Percentiles rank a stretch among this genome's conserved stretches.
phyloP scores from a whole-genome alignment of 1,140 invertebrate genomes.

The Nautilus pompilius region DNA sequence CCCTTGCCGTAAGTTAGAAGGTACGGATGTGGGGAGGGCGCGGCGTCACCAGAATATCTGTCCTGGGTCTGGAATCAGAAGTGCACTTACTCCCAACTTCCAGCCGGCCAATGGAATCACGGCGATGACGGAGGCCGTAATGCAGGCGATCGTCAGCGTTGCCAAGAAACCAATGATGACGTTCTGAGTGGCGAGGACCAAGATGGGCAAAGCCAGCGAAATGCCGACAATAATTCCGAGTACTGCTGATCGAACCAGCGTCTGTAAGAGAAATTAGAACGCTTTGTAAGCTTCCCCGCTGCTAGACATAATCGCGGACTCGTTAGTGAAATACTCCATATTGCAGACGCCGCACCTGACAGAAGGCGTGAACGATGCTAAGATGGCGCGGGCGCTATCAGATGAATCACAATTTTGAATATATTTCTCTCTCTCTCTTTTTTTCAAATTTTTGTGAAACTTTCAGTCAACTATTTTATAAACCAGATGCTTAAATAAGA shows the following conservation, averaged over 20 bases:
- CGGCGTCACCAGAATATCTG: neutral
- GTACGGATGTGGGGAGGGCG: neutral
- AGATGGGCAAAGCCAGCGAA: slow-evolving; percentile 30
- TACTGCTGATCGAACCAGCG: slow-evolving; percentile 20
- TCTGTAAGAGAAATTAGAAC: slow-evolving; percentile 14
- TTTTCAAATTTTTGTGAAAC: no score
- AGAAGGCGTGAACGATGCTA: neutral
- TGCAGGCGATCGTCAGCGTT: slow-evolving; percentile 27
- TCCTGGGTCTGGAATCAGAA: neutral
- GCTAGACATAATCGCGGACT: no score
- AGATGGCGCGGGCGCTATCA: no score
- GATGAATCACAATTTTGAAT: no score
- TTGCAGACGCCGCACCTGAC: no score
- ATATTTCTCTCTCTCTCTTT: no score
- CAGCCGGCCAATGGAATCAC: slow-evolving; percentile 38
- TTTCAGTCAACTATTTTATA: no score
- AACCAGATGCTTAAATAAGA: no score
- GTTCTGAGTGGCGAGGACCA: slow-evolving; percentile 34
- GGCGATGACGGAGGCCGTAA: slow-evolving; percentile 34
- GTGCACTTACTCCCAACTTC: slow-evolving; percentile 37
- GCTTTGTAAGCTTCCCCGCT: neutral
- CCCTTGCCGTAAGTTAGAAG: neutral
- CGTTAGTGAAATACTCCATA: no score
- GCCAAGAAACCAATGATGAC: slow-evolving; percentile 38
- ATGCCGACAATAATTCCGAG: slow-evolving; percentile 24